Evolutionary conservation across 2,113 vertebrate species (phyloP).

Genomic region (Cheilinus undulatus): DNA sequence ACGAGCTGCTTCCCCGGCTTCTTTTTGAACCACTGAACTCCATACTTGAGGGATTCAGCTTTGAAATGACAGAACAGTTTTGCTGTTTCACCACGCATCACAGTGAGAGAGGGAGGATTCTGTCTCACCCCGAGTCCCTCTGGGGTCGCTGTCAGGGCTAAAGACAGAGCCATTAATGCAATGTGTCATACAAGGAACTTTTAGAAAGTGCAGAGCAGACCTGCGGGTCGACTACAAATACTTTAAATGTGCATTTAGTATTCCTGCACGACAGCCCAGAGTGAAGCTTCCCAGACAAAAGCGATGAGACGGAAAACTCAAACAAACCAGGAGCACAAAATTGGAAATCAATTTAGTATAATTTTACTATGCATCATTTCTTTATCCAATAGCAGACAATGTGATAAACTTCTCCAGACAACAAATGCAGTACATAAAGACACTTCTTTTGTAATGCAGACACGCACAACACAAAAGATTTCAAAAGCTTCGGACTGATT

Average conservation of each 20-base stretch:
- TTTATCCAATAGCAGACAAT: background rate
- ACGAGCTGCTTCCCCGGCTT: conserved; percentile 42
- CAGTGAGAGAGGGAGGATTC: conserved; percentile 50
- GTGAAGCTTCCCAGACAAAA: conserved; percentile 5
- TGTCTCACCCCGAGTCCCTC: conserved; percentile 52
- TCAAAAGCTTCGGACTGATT: conserved; percentile 4
- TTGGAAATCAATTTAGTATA: conserved; percentile 7
- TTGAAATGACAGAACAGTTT: conserved; percentile 70
- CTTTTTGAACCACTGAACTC: conserved; percentile 69
- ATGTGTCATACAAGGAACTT: conserved; percentile 54
- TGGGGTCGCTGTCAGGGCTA: conserved; percentile 49
- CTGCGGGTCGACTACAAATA: conserved; percentile 49
- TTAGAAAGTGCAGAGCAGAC: conserved; percentile 39
- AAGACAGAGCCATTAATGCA: conserved; percentile 62
- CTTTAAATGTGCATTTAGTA: conserved; percentile 46
- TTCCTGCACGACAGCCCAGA: conserved; percentile 10
- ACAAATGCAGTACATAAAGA: background rate
- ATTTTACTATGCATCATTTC: conserved; percentile 18
- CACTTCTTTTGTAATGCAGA: background rate
- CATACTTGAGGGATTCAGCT: conserved; percentile 56
- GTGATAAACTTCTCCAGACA: conserved; percentile 4
- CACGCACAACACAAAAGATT: conserved; percentile 17
- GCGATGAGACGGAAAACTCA: conserved; percentile 17
- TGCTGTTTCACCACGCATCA: conserved; percentile 53
- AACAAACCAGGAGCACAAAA: background rate